phyloP scores from a whole-genome alignment of 1,140 invertebrate species.

The Aphelinus atriplicis region DNA sequence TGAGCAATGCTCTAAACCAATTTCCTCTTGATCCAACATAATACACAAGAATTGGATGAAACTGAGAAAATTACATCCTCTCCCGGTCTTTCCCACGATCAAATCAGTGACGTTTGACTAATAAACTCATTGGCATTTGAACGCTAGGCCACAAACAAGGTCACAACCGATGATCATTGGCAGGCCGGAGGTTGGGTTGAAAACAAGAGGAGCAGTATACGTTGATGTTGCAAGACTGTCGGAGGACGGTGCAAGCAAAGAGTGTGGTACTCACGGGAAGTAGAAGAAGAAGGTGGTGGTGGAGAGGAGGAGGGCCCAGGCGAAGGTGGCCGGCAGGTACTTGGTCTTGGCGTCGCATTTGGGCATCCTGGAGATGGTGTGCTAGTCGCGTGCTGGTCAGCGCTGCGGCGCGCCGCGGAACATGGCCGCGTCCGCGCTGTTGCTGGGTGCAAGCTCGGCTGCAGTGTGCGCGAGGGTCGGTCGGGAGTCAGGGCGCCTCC shows the following conservation, averaged over 20 bases:
- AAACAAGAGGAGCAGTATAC: not conserved
- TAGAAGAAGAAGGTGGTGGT: conserved; percentile 95
- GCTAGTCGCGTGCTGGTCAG: not conserved
- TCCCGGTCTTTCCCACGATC: no score
- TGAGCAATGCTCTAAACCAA: conserved; percentile 23
- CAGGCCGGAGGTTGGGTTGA: no score
- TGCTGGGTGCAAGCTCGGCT: no score
- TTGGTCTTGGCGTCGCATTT: conserved; percentile 92
- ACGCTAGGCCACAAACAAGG: no score
- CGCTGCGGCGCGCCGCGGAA: no score
- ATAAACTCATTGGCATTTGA: no score
- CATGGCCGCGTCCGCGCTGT: no score
- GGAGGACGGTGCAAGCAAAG: no score
- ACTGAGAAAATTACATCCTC: no score
- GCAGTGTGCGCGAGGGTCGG: no score
- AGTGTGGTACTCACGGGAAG: conserved; percentile 85
- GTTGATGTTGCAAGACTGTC: conserved; percentile 3
- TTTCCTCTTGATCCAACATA: conserved; percentile 10
- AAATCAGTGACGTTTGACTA: no score
- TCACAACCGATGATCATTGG: no score
- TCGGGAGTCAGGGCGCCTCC: not conserved
- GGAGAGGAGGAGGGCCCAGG: conserved; percentile 91
- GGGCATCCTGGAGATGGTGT: conserved; percentile 76
- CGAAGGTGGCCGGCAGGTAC: conserved; percentile 95
- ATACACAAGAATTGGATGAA: not conserved